Conservation (phyloP, 2,888 invertebrate genomes). For the Periphyllus acericola region DNA sequence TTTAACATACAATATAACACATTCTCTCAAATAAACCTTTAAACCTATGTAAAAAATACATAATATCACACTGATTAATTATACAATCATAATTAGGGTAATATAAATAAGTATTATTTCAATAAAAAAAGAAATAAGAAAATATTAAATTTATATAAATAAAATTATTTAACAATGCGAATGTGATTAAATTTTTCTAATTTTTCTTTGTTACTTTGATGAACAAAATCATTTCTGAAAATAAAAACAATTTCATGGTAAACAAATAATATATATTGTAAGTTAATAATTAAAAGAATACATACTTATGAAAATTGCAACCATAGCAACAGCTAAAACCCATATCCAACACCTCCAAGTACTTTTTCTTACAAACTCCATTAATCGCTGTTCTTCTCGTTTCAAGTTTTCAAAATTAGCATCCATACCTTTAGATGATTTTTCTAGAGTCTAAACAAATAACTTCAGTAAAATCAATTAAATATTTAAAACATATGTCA, state of each 20-base stretch:
- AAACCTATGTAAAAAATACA: background rate
- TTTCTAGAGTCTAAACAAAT: slow-evolving; percentile 73
- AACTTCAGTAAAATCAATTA: background rate
- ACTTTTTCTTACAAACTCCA: slow-evolving; percentile 81
- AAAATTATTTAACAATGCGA: background rate
- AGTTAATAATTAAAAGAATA: slow-evolving; percentile 11
- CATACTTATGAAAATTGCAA: slow-evolving; percentile 88
- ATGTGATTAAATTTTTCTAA: background rate
- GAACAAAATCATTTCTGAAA: slow-evolving; percentile 60
- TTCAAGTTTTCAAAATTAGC: slow-evolving; percentile 80
- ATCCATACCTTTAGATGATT: slow-evolving; percentile 83
- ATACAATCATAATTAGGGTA: background rate
- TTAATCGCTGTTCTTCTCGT: slow-evolving; percentile 82
- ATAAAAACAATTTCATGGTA: slow-evolving; percentile 1
- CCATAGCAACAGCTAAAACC: slow-evolving; percentile 87
- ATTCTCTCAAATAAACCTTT: background rate
- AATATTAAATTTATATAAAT: background rate
- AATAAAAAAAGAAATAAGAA: background rate
- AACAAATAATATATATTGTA: background rate
- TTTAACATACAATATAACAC: background rate
- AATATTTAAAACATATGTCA: background rate
- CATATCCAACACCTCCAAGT: slow-evolving; percentile 96
- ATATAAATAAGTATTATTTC: background rate
- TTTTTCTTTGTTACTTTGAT: slow-evolving; percentile 51
- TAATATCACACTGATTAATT: background rate